Percentiles rank a stretch among this genome's conserved stretches.
Conservation (phyloP, 2,888 invertebrate genomes). For the Standfussiana lucernea region DNA sequence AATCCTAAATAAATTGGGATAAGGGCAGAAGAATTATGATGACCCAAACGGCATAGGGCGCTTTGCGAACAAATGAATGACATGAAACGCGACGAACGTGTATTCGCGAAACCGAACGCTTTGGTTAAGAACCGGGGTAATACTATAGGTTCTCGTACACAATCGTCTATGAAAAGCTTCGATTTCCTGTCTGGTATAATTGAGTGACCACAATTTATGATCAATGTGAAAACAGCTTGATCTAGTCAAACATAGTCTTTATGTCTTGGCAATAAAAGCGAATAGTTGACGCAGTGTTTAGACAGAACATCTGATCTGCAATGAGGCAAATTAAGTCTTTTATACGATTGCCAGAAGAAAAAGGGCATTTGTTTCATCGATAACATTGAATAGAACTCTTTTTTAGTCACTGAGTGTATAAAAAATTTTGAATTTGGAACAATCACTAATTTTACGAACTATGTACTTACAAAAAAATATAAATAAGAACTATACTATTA, state of each 20-base stretch:
- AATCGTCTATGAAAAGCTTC: not conserved
- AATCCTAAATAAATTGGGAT: not conserved
- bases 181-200: not conserved
- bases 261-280: not conserved
- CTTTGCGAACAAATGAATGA: not conserved
- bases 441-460: no score
- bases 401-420: no score
- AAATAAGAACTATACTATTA: no score
- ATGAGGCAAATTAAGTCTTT: no score
- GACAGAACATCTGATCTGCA: not conserved
- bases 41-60: not conserved
- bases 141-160: constrained; percentile 13
- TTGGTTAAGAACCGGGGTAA: not conserved
- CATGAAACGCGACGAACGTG: not conserved
- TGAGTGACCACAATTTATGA: not conserved
- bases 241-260: not conserved
- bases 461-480: no score
- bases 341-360: no score
- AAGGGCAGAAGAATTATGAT: not conserved
- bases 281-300: not conserved
- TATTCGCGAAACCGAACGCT: not conserved
- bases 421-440: no score
- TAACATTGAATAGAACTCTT: no score
- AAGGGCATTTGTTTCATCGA: no score
- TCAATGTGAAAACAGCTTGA: not conserved